phyloP scores from a whole-genome alignment of 1,140 invertebrate genomes.

The fruit fly (Drosophila melanogaster) region DNA sequence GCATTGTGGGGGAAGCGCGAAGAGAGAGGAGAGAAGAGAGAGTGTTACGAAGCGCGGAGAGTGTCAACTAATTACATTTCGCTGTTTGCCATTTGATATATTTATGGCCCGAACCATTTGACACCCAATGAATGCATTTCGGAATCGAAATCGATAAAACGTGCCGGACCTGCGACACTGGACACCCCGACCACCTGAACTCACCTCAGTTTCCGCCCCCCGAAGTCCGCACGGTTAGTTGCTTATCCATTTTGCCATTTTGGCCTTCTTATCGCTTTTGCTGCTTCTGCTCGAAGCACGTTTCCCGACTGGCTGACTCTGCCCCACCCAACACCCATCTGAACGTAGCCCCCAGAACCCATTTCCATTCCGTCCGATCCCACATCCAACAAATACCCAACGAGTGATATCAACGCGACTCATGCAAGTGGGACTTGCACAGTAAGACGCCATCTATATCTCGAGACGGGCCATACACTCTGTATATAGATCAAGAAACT shows the following conservation, averaged over 20 bases:
- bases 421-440: constrained; percentile 24
- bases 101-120: constrained; percentile 59
- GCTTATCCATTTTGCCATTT: constrained; percentile 58
- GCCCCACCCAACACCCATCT: constrained; percentile 16
- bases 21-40: background rate
- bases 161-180: constrained; percentile 63
- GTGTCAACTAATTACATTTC: constrained; percentile 81
- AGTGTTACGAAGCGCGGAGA: constrained; percentile 16
- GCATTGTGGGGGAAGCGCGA: constrained; percentile 3
- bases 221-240: constrained; percentile 4
- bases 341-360: background rate
- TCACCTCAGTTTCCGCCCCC: constrained; percentile 1
- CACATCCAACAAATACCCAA: constrained; percentile 2
- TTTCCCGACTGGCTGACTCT: constrained; percentile 41
- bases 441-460: constrained; percentile 15
- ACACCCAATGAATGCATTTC: constrained; percentile 70
- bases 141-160: constrained; percentile 76
- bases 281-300: constrained; percentile 37
- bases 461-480: background rate
- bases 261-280: constrained; percentile 52
- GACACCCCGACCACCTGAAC: constrained; percentile 23
- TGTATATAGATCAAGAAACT: background rate
- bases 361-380: constrained; percentile 1
- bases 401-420: constrained; percentile 31
- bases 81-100: constrained; percentile 75